Evolutionary conservation across 2,888 invertebrate species (phyloP), one percentile per base, ranked within the genome.

Genomic region (Formica aserva): DNA sequence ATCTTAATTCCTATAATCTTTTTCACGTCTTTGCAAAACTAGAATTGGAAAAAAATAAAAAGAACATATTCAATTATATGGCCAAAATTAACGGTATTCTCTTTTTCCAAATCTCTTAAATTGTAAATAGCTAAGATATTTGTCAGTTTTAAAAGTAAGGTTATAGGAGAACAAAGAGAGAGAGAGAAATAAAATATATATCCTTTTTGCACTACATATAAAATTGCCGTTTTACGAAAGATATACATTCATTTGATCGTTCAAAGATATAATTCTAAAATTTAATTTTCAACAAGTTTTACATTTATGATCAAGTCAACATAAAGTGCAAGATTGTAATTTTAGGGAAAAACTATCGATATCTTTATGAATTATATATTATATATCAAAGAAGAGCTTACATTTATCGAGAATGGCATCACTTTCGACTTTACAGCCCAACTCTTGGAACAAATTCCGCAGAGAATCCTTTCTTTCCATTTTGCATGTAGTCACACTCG

Each of bases 401-500:
- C 94, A 94, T 92, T 93, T 94, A 13, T 90, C 85, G 9, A 94
- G 62, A 72, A 91, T 82, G 13, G 83, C 85, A 45, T 92, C 87
- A 74, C 89, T 88, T 3, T 91, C 84, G n/a, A 87, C 48, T 26
- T 85, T 85, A 8, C 91, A 92, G 18, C 93, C 93, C 48, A 94
- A 88, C 32, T 87, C 78, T 13, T 87, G 82, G 52, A 94, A 94
- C 80, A 92, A 88, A 62, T 90, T 86, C 45, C 84, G 83, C 69
- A 94, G 90, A 35, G 83, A 89, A 81, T 93, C 90, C 60, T 86
- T 89, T 32, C 86, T 84, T 85, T 92, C 92, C 94, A 94, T 94
- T 85, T 92, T 92, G 26, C 35, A 32, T 13, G n/a, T 9, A 15
- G 29, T 52, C 8, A 29, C 26, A 52, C 41, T 35, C 6, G 15